Evolutionary conservation across 2,797 vertebrate genomes (phyloP), one percentile per base, ranked within the genome.

Genomic region (Eurystomus glaucurus): DNA sequence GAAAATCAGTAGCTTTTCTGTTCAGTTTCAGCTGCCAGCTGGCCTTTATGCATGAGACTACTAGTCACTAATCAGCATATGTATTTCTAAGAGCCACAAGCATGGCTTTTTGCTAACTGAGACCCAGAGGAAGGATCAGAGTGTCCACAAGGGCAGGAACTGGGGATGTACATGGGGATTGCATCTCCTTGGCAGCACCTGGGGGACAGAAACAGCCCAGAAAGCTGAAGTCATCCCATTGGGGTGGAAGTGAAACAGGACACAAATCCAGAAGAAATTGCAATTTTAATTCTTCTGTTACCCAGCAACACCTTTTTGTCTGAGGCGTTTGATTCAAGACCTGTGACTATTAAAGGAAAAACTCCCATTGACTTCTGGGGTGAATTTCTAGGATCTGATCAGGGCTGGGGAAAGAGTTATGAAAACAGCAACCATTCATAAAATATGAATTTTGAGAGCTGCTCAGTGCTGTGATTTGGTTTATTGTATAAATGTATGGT

Each of bases 81-180:
- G 2, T 7, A 11, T 64, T 85, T 79, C 51, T 77, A 46, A 74
- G 64, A 77, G 19, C 12, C 61, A 20, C 15, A 48, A 50, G 61
- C 18, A 7, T 11, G 58, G 68, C 15, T 66, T 22, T 48, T 57
- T 54, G 11, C 26, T 88, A 88, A 70, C 10, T 88, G 60, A 61
- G 68, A 39, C 60, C 77, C 31, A 48, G 43, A 62, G 14, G 31
- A 82, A 82, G 35, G 51, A 82, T 66, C n/a, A 55, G 54, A 28
- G 7, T 28, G 4, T 13, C 39, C 58, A n/a, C 1, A 8, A 58
- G 31, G 33, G 29, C 15, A 50, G 31, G 9, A 83, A 77, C 0
- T 55, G 4, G 10, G 21, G 11, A 69, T 28, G 5, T 8, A 26
- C 20, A 28, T 0, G 0, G 23, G 25, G 23, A 55, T 21, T 70